Conservation (phyloP, 1,140 invertebrate species). For the Zaprionus ornatus region DNA sequence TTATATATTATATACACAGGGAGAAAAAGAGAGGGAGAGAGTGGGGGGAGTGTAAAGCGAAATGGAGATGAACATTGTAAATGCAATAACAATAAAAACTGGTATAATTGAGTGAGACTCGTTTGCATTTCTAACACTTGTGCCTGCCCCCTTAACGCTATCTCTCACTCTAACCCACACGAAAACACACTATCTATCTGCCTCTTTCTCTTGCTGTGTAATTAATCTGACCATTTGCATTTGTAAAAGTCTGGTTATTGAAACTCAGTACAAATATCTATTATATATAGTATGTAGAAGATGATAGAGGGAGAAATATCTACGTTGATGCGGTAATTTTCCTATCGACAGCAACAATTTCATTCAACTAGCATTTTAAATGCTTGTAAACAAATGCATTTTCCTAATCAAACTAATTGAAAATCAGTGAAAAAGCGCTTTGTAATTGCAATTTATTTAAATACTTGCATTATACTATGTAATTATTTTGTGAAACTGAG, state of each 20-base stretch:
- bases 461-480: not conserved
- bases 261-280: conserved; percentile 8
- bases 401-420: conserved; percentile 16
- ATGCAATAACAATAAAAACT: conserved; percentile 72
- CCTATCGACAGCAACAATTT: conserved; percentile 57
- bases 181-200: not conserved
- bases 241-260: conserved; percentile 29
- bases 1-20: conserved; percentile 1
- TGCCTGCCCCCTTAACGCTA: not conserved
- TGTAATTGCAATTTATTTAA: conserved; percentile 3
- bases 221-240: conserved; percentile 73
- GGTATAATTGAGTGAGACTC: conserved; percentile 57
- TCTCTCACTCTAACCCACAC: not conserved
- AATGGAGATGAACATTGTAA: conserved; percentile 28
- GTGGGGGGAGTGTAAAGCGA: not conserved
- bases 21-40: not conserved
- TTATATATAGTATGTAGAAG: not conserved
- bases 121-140: conserved; percentile 29
- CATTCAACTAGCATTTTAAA: conserved; percentile 22
- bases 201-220: conserved; percentile 32
- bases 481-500: not conserved
- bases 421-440: not conserved
- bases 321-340: conserved; percentile 59
- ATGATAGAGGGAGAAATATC: conserved; percentile 1
- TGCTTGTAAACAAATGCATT: conserved; percentile 9